Conservation (phyloP, 2,797 vertebrate species). For the Bucorvus abyssinicus region DNA sequence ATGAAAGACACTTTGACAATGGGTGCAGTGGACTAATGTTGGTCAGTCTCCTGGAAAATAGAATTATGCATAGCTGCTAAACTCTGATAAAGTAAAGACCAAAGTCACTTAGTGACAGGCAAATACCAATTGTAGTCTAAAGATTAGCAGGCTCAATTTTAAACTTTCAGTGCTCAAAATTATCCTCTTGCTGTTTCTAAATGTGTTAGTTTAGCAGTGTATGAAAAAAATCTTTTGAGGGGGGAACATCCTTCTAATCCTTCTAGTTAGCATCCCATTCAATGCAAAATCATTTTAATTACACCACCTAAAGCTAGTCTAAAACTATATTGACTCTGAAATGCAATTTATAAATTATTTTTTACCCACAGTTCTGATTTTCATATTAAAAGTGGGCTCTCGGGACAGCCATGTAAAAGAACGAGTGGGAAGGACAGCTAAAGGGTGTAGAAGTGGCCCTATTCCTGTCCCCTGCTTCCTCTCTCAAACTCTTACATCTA, state of each 20-base stretch:
- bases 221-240: neutral
- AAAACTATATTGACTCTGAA: constrained; percentile 3
- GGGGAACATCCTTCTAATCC: neutral
- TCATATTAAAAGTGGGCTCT: neutral
- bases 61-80: constrained; percentile 59
- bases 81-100: constrained; percentile 56
- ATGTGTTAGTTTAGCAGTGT: neutral
- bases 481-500: neutral
- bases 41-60: constrained; percentile 58
- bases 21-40: neutral
- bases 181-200: neutral
- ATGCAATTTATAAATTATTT: neutral
- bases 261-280: neutral
- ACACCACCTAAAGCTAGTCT: neutral
- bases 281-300: neutral
- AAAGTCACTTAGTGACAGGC: constrained; percentile 24
- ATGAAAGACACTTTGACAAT: neutral
- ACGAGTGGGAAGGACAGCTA: neutral
- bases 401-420: neutral
- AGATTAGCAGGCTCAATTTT: constrained; percentile 34
- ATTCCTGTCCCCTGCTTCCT: neutral
- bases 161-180: neutral
- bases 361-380: neutral
- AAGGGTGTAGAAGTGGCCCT: neutral
- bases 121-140: constrained; percentile 30